A percentile compares a stretch with the other conserved stretches of the same genome.
phyloP scores from a whole-genome alignment of 2,113 vertebrate species.

The Hystrix brachyura region DNA sequence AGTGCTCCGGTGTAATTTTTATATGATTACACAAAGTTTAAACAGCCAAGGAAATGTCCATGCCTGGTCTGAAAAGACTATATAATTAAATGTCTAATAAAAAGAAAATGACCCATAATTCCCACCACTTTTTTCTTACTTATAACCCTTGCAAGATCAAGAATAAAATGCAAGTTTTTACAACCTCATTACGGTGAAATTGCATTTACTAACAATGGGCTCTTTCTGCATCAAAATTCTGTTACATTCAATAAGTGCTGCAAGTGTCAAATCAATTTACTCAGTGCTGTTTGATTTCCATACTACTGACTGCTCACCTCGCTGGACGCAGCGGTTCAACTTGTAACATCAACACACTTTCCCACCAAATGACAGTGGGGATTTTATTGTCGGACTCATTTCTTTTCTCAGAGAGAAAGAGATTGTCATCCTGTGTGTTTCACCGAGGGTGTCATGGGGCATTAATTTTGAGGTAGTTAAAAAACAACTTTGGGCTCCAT shows the following conservation, averaged over 20 bases:
- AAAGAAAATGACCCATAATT: conserved; percentile 56
- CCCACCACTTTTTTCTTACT: conserved; percentile 50
- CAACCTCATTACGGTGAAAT: conserved; percentile 46
- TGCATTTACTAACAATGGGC: conserved; percentile 31
- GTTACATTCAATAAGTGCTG: neutral
- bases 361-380: neutral
- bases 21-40: conserved; percentile 34
- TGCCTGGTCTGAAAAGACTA: conserved; percentile 33
- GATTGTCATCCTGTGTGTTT: neutral
- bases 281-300: neutral
- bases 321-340: neutral
- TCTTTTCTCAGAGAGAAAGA: neutral
- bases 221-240: conserved; percentile 66
- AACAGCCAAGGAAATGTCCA: conserved; percentile 21
- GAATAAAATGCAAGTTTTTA: conserved; percentile 59
- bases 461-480: neutral
- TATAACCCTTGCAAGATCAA: conserved; percentile 21
- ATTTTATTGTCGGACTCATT: neutral
- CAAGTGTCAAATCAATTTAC: neutral
- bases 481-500: neutral
- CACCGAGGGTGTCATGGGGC: too few relatives aligned
- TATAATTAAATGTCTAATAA: conserved; percentile 61
- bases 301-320: neutral
- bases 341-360: neutral
- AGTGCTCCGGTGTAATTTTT: conserved; percentile 28